Percentiles rank a stretch among this genome's conserved stretches.
phyloP scores from a whole-genome alignment of 2,797 vertebrate species.

The Holocentrus rufus region DNA sequence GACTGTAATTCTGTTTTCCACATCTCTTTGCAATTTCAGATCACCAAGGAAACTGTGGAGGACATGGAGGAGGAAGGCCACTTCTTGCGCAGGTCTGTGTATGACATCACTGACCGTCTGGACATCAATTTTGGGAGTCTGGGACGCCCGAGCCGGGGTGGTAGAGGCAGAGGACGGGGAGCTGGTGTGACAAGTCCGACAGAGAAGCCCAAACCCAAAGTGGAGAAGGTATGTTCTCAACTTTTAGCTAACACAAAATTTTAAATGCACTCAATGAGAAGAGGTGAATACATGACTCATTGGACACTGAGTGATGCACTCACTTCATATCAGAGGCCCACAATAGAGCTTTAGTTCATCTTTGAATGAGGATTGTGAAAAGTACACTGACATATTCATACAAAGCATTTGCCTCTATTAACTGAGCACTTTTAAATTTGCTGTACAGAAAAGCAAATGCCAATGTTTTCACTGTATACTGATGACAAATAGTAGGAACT shows the following conservation, averaged over 20 bases:
- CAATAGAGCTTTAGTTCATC: too few relatives aligned
- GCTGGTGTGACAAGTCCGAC: constrained; percentile 43
- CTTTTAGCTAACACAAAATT: neutral
- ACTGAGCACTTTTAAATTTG: too few relatives aligned
- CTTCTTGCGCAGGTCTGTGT: constrained; percentile 91
- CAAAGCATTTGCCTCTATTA: too few relatives aligned
- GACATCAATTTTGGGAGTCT: constrained; percentile 98
- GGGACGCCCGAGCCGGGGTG: constrained; percentile 89
- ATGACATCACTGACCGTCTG: constrained; percentile 96
- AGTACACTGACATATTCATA: too few relatives aligned
- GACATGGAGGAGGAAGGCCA: constrained; percentile 85
- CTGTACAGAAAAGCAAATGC: neutral
- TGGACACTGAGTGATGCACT: neutral
- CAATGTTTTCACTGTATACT: neutral
- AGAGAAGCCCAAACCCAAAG: constrained; percentile 46
- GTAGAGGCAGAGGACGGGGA: constrained; percentile 79
- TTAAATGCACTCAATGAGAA: neutral
- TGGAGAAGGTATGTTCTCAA: constrained; percentile 56
- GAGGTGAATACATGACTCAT: neutral
- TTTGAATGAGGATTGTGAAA: too few relatives aligned
- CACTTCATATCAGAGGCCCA: too few relatives aligned
- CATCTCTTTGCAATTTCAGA: constrained; percentile 50
- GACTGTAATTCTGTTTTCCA: neutral
- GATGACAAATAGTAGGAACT: neutral
- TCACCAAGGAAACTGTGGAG: constrained; percentile 68